A percentile compares a stretch with the other conserved stretches of the same genome.
Conservation (phyloP, 2,797 vertebrate genomes). For the Eulemur coronatus region DNA sequence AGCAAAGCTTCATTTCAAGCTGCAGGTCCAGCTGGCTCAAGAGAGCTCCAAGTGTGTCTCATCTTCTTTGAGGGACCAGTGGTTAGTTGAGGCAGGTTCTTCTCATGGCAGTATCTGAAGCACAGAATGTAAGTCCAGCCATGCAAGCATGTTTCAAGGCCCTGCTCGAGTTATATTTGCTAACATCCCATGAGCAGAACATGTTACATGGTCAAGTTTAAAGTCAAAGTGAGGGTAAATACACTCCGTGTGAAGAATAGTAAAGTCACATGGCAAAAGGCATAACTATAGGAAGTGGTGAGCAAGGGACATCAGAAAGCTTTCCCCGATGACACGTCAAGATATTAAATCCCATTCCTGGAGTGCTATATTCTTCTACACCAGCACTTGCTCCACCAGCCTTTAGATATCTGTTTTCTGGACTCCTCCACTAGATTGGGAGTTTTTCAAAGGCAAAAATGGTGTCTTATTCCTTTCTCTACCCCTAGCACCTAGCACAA, state of each 20-base stretch:
- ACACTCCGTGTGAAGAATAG: background rate
- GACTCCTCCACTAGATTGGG: background rate
- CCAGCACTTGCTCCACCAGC: background rate
- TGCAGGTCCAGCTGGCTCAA: background rate
- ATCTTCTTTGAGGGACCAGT: background rate
- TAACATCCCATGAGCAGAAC: background rate
- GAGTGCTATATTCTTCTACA: background rate
- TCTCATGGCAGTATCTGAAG: background rate
- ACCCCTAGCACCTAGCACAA: background rate
- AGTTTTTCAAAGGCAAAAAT: background rate
- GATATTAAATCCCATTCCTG: background rate
- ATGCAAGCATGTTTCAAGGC: background rate
- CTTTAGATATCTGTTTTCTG: slow-evolving; percentile 4
- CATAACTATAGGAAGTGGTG: background rate
- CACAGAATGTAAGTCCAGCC: background rate
- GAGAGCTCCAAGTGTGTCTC: background rate
- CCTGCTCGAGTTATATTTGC: background rate
- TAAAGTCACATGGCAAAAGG: background rate
- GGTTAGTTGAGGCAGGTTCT: background rate
- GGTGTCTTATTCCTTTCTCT: background rate
- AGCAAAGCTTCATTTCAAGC: background rate
- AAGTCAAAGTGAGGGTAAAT: background rate
- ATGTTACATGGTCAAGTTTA: background rate
- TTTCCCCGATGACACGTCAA: background rate
- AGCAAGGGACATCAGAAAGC: background rate